Evolutionary conservation across 2,888 invertebrate genomes (phyloP), one percentile per base, ranked within the genome.

Genomic region (Lithophane ornitopus): DNA sequence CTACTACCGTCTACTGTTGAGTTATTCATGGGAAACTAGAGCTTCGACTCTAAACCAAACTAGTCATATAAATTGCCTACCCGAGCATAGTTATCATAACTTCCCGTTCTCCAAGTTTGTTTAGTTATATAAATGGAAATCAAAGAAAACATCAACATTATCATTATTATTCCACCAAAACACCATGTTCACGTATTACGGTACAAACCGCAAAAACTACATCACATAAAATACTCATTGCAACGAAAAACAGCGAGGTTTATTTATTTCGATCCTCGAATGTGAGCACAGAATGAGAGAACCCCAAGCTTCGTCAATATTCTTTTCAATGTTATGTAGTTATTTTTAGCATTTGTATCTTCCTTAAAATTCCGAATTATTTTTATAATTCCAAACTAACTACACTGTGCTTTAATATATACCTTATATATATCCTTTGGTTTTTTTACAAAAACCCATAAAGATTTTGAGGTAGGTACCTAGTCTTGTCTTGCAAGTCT

Each of bases 161-260:
- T 62, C 82, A 63, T 19, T 19, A 58, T 61, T 78, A 65, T 65
- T 44, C 19, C 56, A 52, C 19, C 14, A 76, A 58, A 39, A 28
- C 39, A 76, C 69, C 26, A 54, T 46, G 39, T 41, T 54, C 46
- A 41, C 26, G 39, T 41, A 3, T 34, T 34, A 16, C 54, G 54
- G 22, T 7, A 28, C 28, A 41, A 62, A 54, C 76, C 61, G 26
- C 63, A 78, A 77, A 76, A 78, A 77, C 34, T 28, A 63, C n/a
- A 34, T 44, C 41, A 63, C 49, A 78, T 59, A 39, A 65, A 84
- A 86, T 76, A 86, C 86, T 74, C 28, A 80, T 70, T 84, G 80
- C 72, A 74, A 59, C 49, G 49, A 71, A 82, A 78, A 70, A 66
- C 63, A 68, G 70, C 56, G 28, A 34, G 44, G 12, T 74, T 69